Conservation (phyloP, 2,888 invertebrate species). For the Pachydiplax longipennis region DNA sequence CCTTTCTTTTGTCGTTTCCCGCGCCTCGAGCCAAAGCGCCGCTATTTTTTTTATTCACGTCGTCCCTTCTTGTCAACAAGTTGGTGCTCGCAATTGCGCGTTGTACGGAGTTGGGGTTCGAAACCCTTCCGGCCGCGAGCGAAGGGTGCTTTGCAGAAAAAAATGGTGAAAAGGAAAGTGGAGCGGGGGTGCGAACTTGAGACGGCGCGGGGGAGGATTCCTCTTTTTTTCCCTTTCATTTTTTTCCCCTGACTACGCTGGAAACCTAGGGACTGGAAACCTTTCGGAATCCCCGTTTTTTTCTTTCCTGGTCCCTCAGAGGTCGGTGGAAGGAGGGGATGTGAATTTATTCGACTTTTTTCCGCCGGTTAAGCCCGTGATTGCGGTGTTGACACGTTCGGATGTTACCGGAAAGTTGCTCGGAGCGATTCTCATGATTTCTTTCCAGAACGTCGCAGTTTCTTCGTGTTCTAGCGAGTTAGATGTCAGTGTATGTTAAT, state of each 20-base stretch:
- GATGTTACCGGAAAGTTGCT: neutral
- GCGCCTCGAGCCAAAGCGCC: neutral
- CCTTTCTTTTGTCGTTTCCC: neutral
- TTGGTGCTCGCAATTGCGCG: neutral
- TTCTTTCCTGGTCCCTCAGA: neutral
- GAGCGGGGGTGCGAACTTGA: neutral
- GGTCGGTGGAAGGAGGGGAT: neutral
- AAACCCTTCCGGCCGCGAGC: neutral
- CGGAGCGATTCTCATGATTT: neutral
- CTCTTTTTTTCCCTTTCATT: neutral
- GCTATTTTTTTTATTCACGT: neutral
- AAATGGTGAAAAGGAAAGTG: neutral
- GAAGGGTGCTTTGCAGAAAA: neutral
- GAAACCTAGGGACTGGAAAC: neutral
- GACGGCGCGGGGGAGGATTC: neutral
- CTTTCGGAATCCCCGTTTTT: neutral
- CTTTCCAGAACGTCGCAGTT: neutral
- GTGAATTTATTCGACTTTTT: neutral
- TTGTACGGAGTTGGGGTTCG: neutral
- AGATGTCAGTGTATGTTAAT: too few species aligned
- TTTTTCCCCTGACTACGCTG: neutral
- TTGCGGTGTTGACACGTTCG: neutral
- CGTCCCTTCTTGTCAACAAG: constrained; percentile 5
- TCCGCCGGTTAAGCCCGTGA: neutral
- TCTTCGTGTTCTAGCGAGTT: neutral